Base-by-base conservation (phyloP, 2,797 vertebrate species). In the Periophthalmus magnuspinnatus region DNA sequence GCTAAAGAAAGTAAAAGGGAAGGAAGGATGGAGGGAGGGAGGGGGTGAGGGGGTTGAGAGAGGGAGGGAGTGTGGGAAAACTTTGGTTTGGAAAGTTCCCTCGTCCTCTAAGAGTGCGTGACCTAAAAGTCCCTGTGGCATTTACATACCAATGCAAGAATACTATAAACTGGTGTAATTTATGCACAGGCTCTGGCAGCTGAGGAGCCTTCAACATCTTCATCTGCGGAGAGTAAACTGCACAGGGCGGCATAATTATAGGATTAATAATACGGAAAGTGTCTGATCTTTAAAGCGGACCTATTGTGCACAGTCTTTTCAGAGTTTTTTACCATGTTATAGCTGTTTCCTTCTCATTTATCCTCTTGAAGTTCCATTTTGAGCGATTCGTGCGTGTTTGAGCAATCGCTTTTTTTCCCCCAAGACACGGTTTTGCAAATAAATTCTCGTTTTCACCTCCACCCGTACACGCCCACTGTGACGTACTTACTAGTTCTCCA, bases 111-210 rank as follows among this genome's bases (percentile, higher is more conserved):
- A 86, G 83, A 85, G 75, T 82, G 48, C 81, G 70, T 82, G 77
- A 83, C 83, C 82, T 76, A 75, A 78, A 84, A 78, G 74, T 65
- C 72, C 13, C 58, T 61, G 67, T 77, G 70, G 34, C 69, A 93
- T 93, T 93, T 88, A 85, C 92, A 93, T 93, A 91, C 90, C 87
- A 92, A 93, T 91, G 73, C 81, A 57, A 41, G 69, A 76, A 82
- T 55, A 68, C 67, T 61, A 74, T 71, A 84, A 88, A 87, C 79
- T 74, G 76, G 67, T 72, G 72, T 80, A 84, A 83, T 36, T 71
- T 78, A 78, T 70, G 67, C 67, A 71, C 22, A 67, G 70, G 69
- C 47, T 65, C 52, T 7, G 77, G 67, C 63, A 54, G 63, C 54
- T 16, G 22, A 63, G 47, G 36, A 57, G 24, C 65, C 4, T 13